These are phyloP conservation scores for Hyppa rectilinea DNA, from an alignment of 2,888 invertebrate species.

Conservation along the genomic window DNA sequence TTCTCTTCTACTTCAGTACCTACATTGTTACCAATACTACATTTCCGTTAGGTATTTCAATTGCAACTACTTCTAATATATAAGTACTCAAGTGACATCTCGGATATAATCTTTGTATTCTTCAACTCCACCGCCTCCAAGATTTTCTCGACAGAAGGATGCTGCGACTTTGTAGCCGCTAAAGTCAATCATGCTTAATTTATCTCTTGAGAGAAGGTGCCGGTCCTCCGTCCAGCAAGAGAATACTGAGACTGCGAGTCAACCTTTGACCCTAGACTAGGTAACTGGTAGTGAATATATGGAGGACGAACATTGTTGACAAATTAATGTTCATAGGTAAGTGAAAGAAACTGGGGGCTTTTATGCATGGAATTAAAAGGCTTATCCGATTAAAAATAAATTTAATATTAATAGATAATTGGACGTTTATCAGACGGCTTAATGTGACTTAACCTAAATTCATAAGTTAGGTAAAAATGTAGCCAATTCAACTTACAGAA, in stretches of 20 bases:
- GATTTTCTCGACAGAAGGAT: no score
- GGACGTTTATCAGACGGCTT: slow-evolving; percentile 21
- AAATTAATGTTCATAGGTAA: not conserved
- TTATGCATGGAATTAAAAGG: slow-evolving; percentile 13
- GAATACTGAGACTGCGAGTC: no score
- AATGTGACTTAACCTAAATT: slow-evolving; percentile 6
- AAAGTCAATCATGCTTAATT: no score
- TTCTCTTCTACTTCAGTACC: no score
- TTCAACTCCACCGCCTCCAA: no score
- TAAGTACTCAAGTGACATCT: no score
- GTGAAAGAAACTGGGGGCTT: not conserved
- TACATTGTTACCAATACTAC: no score
- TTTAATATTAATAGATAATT: slow-evolving; percentile 17
- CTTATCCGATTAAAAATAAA: slow-evolving; percentile 36
- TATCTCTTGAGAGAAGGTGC: no score
- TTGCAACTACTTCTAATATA: no score
- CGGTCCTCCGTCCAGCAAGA: not conserved
- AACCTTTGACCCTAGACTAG: not conserved
- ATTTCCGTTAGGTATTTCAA: no score
- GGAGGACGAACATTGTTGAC: not conserved
- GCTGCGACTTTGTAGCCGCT: no score
- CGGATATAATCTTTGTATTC: no score
- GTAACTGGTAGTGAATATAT: not conserved
- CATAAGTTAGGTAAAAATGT: not conserved
- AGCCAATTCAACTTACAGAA: not conserved